Conservation (phyloP, 1,140 invertebrate genomes). For the Stegodyphus dumicola region DNA sequence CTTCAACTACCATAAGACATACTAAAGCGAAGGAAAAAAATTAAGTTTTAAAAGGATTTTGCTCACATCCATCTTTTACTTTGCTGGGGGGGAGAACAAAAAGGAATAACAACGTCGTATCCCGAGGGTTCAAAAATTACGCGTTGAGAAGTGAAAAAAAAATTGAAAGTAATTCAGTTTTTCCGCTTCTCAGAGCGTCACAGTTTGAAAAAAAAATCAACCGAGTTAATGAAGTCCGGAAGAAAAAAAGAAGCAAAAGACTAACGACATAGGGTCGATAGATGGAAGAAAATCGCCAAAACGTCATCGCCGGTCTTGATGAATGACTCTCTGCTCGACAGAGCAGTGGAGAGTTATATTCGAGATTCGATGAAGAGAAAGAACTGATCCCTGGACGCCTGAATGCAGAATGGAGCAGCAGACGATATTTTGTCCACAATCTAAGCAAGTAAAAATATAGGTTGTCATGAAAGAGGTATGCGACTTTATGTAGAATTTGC, state of each 20-base stretch:
- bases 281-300: constrained; percentile 56
- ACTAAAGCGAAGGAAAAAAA: too few relatives aligned
- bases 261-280: constrained; percentile 45
- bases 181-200: constrained; percentile 31
- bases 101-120: constrained; percentile 23
- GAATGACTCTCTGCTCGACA: constrained; percentile 25
- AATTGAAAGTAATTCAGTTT: constrained; percentile 57
- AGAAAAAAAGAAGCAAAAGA: constrained; percentile 37
- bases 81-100: neutral
- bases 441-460: too few relatives aligned
- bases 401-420: too few relatives aligned
- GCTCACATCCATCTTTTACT: constrained; percentile 36
- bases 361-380: too few relatives aligned
- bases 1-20: too few relatives aligned
- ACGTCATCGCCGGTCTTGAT: constrained; percentile 50
- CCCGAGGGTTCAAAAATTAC: constrained; percentile 52
- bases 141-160: constrained; percentile 12
- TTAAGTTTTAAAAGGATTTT: neutral
- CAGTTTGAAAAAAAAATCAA: constrained; percentile 37
- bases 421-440: too few relatives aligned
- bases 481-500: too few relatives aligned
- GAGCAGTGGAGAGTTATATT: too few relatives aligned
- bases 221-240: constrained; percentile 54
- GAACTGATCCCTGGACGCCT: too few relatives aligned
- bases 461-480: too few relatives aligned